phyloP scores from a whole-genome alignment of 1,140 invertebrate genomes.

The Aradophagus sp. region DNA sequence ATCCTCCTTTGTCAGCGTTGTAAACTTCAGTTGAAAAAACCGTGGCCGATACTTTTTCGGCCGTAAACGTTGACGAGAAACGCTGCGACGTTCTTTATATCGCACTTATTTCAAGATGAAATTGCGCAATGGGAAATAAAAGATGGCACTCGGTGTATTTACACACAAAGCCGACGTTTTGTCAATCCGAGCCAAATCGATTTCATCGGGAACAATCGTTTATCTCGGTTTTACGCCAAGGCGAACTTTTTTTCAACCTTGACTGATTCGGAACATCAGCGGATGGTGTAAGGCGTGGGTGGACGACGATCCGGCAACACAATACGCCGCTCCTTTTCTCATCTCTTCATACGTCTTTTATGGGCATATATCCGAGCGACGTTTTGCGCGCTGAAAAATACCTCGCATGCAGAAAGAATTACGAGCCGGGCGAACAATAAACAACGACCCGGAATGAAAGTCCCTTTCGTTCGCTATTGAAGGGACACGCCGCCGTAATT shows the following conservation, averaged over 20 bases:
- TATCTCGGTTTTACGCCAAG: slow-evolving; percentile 40
- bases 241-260: slow-evolving; percentile 44
- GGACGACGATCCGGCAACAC: slow-evolving; percentile 40
- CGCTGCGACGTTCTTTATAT: no score
- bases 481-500: slow-evolving; percentile 26
- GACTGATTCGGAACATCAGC: slow-evolving; percentile 49
- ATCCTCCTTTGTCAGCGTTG: no score
- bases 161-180: no score
- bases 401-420: slow-evolving; percentile 39
- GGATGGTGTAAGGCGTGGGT: slow-evolving; percentile 45
- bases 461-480: slow-evolving; percentile 16
- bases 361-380: slow-evolving; percentile 46
- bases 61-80: no score
- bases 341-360: slow-evolving; percentile 52
- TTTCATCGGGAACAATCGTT: slow-evolving; percentile 37
- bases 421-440: slow-evolving; percentile 35
- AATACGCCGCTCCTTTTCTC: slow-evolving; percentile 41
- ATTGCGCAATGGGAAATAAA: no score
- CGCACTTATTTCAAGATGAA: no score
- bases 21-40: no score
- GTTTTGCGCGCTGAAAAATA: slow-evolving; percentile 39
- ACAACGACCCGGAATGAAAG: slow-evolving; percentile 23
- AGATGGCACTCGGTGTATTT: no score
- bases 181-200: slow-evolving; percentile 29
- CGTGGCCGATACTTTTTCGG: no score